These are phyloP conservation scores for Schrankia costaestrigalis DNA, from an alignment of 2,888 invertebrate genomes.

Conservation along the genomic window DNA sequence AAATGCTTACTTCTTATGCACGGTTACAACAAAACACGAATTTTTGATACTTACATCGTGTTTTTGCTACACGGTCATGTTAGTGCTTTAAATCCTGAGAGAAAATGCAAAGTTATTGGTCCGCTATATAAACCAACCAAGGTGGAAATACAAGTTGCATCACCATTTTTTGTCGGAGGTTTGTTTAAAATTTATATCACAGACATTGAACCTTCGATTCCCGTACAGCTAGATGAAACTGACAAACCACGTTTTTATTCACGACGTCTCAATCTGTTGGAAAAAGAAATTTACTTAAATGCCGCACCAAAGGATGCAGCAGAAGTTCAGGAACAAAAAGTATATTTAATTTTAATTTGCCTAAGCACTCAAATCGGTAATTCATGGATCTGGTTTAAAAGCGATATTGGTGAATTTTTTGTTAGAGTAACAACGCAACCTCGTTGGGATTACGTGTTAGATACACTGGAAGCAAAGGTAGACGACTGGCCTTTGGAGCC, in stretches of 20 bases:
- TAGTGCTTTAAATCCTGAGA: conserved; percentile 51
- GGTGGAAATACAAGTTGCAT: conserved; percentile 58
- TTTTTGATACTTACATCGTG: conserved; percentile 67
- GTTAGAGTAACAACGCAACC: conserved; percentile 63
- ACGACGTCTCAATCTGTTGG: conserved; percentile 58
- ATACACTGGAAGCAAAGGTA: conserved; percentile 55
- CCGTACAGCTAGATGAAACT: conserved; percentile 45
- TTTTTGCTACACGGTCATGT: conserved; percentile 57
- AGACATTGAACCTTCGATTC: conserved; percentile 59
- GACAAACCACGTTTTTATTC: conserved; percentile 50
- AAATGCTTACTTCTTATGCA: conserved; percentile 59
- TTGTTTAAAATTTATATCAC: conserved; percentile 50
- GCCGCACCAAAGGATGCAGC: conserved; percentile 53
- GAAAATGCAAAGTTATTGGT: conserved; percentile 66
- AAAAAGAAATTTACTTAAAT: conserved; percentile 52
- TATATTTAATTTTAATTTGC: conserved; percentile 63
- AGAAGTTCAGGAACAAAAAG: conserved; percentile 53
- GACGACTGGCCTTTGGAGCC: conserved; percentile 62
- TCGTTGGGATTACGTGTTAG: conserved; percentile 64
- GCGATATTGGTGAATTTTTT: conserved; percentile 65
- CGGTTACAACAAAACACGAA: conserved; percentile 70
- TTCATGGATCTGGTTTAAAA: conserved; percentile 69
- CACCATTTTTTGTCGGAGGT: conserved; percentile 51
- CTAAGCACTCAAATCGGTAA: conserved; percentile 59
- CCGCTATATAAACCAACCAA: conserved; percentile 64